Conservation (phyloP, 1,140 invertebrate species). For the Drosophila rhopaloa region DNA sequence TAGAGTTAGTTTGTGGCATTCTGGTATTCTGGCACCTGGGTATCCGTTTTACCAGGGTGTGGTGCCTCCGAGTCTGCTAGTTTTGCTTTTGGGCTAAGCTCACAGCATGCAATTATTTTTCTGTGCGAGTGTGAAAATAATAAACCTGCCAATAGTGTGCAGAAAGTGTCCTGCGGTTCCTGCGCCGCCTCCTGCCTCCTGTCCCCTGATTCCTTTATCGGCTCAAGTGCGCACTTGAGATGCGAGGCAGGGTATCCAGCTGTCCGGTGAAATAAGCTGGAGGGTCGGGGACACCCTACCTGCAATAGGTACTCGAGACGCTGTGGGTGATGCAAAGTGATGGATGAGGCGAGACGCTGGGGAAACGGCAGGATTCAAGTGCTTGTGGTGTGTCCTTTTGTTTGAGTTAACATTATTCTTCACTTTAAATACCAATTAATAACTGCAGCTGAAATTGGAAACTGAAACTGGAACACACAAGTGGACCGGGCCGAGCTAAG, state of each 20-base stretch:
- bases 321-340: constrained; percentile 70
- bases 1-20: constrained; percentile 15
- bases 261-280: constrained; percentile 18
- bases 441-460: constrained; percentile 67
- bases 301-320: constrained; percentile 60
- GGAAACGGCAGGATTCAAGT: constrained; percentile 53
- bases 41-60: constrained; percentile 49
- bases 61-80: constrained; percentile 65
- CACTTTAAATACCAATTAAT: constrained; percentile 83
- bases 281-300: constrained; percentile 36
- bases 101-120: constrained; percentile 80
- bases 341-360: constrained; percentile 62
- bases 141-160: constrained; percentile 70
- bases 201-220: constrained; percentile 11
- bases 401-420: constrained; percentile 78
- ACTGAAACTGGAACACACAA: constrained; percentile 77
- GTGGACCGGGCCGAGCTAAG: constrained; percentile 54
- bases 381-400: constrained; percentile 74
- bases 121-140: constrained; percentile 73
- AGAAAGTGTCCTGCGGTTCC: constrained; percentile 71
- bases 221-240: constrained; percentile 62
- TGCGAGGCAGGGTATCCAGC: constrained; percentile 41
- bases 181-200: constrained; percentile 26
- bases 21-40: constrained; percentile 13
- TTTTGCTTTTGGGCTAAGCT: constrained; percentile 60